Base-by-base conservation (phyloP, 2,888 invertebrate genomes). In the Campopleginae sp. region DNA sequence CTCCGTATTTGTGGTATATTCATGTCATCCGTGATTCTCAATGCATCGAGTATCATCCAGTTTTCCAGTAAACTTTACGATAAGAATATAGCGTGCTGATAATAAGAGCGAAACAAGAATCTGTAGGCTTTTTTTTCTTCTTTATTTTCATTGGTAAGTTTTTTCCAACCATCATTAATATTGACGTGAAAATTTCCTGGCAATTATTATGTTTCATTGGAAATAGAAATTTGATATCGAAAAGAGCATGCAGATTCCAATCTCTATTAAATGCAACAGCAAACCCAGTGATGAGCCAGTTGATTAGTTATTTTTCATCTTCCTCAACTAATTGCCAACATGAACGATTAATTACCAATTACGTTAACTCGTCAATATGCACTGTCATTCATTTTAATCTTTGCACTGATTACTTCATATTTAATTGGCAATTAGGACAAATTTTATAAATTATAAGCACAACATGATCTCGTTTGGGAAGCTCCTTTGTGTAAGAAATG, bases 391-490 rank as follows among this genome's bases (percentile, higher is more conserved):
- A 23, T 51, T 72, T 72, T 54, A 19, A 70, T 51, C 19, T 48
- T 54, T 38, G 54, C n/a, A 42, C 71, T 71, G 63, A 79, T 63
- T 71, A 79, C 23, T 77, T 23, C 10, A 77, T 38, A 31, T 33
- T 61, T 79, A 71, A 79, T 79, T 79, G 71, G 79, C 71, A 79
- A 79, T 79, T 61, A 71, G 79, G 17, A 19, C 38, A 46, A 44
- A 46, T 10, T 2, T 68, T 68, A 3, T 2, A 44, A 23, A 68
- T 68, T 42, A 66, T 68, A 5, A 8, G 14, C 14, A 44, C 66
- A 14, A 27, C 27, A 63, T 31, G 17, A 33, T 31, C 14, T 27
- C 27, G 27, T 63, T 27, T 27, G 14, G 19, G 19, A 51, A 19
- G 23, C 19, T 8, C 8, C 19, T 19, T 51, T 51, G 19, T 19